Evolutionary conservation across 2,888 invertebrate species (phyloP).

Genomic region (Acrobasis repandana): DNA sequence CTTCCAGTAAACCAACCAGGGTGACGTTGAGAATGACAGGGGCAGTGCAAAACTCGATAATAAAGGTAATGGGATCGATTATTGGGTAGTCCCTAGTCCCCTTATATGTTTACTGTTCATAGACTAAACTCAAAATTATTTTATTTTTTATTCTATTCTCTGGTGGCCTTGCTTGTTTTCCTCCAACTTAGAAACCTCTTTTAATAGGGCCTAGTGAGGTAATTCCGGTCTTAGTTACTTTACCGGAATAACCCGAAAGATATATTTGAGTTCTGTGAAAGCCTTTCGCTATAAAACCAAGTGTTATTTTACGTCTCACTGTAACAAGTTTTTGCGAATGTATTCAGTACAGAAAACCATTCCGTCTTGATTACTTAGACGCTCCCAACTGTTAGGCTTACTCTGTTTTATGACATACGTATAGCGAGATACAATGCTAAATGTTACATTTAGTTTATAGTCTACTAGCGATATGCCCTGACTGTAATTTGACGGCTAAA

Average conservation of each 20-base stretch:
- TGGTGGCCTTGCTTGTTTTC: too few species aligned
- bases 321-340: conserved; percentile 41
- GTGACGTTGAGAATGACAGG: too few species aligned
- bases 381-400: conserved; percentile 13
- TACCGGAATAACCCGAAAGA: conserved; percentile 14
- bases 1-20: too few species aligned
- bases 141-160: too few species aligned
- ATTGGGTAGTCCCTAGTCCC: too few species aligned
- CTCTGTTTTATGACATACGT: conserved; percentile 17
- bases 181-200: neutral
- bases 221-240: neutral
- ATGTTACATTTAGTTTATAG: neutral
- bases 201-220: neutral
- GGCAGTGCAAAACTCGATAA: too few species aligned
- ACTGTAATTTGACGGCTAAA: too few species aligned
- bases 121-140: too few species aligned
- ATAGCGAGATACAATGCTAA: conserved; percentile 5
- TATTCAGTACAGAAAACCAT: conserved; percentile 19
- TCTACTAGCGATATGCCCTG: too few species aligned
- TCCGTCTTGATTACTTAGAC: conserved; percentile 19
- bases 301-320: conserved; percentile 38
- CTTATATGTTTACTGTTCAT: too few species aligned
- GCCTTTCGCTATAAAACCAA: conserved; percentile 34
- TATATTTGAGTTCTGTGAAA: conserved; percentile 21
- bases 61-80: too few species aligned